Conservation (phyloP, 2,797 vertebrate species). For the Malacoctenus gilli region DNA sequence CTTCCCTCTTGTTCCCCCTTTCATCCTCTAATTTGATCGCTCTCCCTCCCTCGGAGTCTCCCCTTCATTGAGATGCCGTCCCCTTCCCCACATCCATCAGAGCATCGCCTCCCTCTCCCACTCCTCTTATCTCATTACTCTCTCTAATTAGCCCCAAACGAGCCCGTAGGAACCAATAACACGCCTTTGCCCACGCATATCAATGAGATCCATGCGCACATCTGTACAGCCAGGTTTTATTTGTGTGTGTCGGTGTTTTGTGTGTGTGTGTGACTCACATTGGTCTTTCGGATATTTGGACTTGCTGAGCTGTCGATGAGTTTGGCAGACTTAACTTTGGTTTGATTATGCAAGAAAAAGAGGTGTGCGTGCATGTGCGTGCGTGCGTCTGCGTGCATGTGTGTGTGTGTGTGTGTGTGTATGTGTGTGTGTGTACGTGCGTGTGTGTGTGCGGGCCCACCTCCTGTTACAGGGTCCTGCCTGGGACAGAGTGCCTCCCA, state of each 20-base stretch:
- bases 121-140: constrained; percentile 77
- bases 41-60: constrained; percentile 45
- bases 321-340: constrained; percentile 46
- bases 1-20: constrained; percentile 54
- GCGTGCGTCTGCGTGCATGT: constrained; percentile 7
- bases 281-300: constrained; percentile 31
- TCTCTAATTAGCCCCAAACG: constrained; percentile 75
- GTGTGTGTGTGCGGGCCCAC: constrained; percentile 21
- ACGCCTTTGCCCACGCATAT: constrained; percentile 62
- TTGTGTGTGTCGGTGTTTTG: constrained; percentile 18
- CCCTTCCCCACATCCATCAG: constrained; percentile 62
- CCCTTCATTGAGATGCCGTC: constrained; percentile 71
- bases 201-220: constrained; percentile 53
- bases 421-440: constrained; percentile 2
- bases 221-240: constrained; percentile 35
- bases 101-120: constrained; percentile 56
- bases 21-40: constrained; percentile 67
- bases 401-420: constrained; percentile 8
- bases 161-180: constrained; percentile 72
- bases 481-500: constrained; percentile 41
- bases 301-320: constrained; percentile 15
- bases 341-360: constrained; percentile 28
- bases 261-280: constrained; percentile 6
- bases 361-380: constrained; percentile 10
- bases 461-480: constrained; percentile 47